Percentiles rank a stretch among this genome's conserved stretches.
Conservation (phyloP, 2,888 invertebrate species). For the Ecdyonurus torrentis region DNA sequence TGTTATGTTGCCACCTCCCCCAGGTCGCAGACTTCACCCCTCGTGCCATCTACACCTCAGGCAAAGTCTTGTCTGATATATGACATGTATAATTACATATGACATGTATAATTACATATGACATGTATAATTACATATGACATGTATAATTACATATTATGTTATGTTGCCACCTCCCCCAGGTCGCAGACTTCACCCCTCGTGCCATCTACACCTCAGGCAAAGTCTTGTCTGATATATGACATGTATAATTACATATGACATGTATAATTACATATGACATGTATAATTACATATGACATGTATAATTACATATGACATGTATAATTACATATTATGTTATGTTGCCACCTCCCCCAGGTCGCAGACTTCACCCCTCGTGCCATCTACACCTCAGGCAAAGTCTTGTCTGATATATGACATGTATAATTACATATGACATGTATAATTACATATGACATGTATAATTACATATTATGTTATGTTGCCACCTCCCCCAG, state of each 20-base stretch:
- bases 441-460: too few relatives aligned
- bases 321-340: background rate
- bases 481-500: conserved; percentile 19
- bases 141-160: too few relatives aligned
- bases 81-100: too few relatives aligned
- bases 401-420: conserved; percentile 62
- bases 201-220: conserved; percentile 97
- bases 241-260: too few relatives aligned
- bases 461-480: too few relatives aligned
- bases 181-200: conserved; percentile 78
- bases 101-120: too few relatives aligned
- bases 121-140: too few relatives aligned
- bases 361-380: conserved; percentile 85
- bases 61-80: conserved; percentile 94
- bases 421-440: too few relatives aligned
- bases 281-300: too few relatives aligned
- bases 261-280: background rate
- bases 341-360: conserved; percentile 19
- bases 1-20: conserved; percentile 1
- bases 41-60: conserved; percentile 94
- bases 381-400: conserved; percentile 96
- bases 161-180: conserved; percentile 12
- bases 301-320: background rate
- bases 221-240: conserved; percentile 92
- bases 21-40: conserved; percentile 79